Percentiles rank a stretch among this genome's conserved stretches.
phyloP scores from a whole-genome alignment of 2,888 invertebrate species.

The Agrotis segetum region DNA sequence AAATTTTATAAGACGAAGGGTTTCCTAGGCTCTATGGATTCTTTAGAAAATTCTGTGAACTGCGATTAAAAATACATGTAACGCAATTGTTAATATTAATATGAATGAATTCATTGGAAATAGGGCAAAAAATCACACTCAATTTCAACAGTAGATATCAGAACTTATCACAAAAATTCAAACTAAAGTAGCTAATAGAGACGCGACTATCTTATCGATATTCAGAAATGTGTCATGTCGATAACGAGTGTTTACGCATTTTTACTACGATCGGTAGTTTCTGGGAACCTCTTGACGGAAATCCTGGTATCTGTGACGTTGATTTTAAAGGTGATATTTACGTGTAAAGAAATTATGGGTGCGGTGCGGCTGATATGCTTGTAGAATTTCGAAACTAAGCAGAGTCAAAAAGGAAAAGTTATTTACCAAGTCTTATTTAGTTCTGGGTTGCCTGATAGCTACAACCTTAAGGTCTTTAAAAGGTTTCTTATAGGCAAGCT shows the following conservation, averaged over 20 bases:
- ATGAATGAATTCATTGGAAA: neutral
- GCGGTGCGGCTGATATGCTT: constrained; percentile 7
- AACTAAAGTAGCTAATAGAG: constrained; percentile 56
- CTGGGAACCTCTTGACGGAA: constrained; percentile 53
- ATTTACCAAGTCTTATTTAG: neutral
- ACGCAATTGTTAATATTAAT: neutral
- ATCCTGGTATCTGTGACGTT: constrained; percentile 27
- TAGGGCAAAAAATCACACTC: neutral
- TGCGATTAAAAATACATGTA: neutral
- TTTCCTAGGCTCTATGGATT: neutral
- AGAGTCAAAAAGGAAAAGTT: neutral
- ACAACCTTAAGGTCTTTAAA: no score
- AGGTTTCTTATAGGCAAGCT: no score
- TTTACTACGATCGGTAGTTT: constrained; percentile 57
- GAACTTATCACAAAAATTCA: constrained; percentile 38
- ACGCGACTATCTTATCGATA: constrained; percentile 59
- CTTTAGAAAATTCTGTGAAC: neutral
- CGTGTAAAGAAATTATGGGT: neutral
- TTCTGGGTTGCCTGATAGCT: no score
- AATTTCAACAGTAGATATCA: constrained; percentile 25
- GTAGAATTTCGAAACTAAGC: neutral
- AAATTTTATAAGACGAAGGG: neutral
- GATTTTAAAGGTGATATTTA: constrained; percentile 17
- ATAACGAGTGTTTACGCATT: constrained; percentile 54
- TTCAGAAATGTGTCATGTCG: constrained; percentile 66